Percentiles rank a stretch among this genome's conserved stretches.
Evolutionary conservation across 2,113 vertebrate genomes (phyloP).

Genomic region (Psophia crepitans): DNA sequence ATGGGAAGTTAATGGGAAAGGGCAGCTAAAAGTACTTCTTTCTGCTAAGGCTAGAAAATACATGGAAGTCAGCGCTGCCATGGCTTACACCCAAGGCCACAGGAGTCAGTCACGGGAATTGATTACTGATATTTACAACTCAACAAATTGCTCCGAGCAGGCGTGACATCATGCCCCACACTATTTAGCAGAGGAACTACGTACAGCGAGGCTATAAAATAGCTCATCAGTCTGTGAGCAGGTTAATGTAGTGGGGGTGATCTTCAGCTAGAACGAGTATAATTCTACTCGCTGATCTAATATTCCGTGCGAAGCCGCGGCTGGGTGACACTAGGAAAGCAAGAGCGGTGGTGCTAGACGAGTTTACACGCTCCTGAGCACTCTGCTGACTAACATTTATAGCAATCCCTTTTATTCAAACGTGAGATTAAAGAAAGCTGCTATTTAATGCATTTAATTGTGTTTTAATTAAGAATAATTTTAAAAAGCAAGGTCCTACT

Average conservation of each 20-base stretch:
- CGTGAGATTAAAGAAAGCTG: not conserved
- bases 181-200: not conserved
- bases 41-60: constrained; percentile 34
- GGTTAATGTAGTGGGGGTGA: not conserved
- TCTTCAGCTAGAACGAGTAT: not conserved
- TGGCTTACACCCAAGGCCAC: constrained; percentile 27
- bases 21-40: constrained; percentile 36
- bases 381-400: not conserved
- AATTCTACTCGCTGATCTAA: not conserved
- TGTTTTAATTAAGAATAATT: not conserved
- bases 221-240: not conserved
- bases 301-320: accelerated
- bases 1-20: constrained; percentile 46
- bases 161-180: not conserved
- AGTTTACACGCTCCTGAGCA: not conserved
- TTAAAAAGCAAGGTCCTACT: not conserved
- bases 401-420: not conserved
- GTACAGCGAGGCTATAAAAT: not conserved
- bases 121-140: constrained; percentile 55
- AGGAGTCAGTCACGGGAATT: constrained; percentile 21
- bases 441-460: not conserved
- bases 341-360: not conserved
- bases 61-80: not conserved
- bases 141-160: constrained; percentile 23
- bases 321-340: not conserved